phyloP scores from a whole-genome alignment of 2,113 vertebrate genomes.

The Cebidichthys violaceus region DNA sequence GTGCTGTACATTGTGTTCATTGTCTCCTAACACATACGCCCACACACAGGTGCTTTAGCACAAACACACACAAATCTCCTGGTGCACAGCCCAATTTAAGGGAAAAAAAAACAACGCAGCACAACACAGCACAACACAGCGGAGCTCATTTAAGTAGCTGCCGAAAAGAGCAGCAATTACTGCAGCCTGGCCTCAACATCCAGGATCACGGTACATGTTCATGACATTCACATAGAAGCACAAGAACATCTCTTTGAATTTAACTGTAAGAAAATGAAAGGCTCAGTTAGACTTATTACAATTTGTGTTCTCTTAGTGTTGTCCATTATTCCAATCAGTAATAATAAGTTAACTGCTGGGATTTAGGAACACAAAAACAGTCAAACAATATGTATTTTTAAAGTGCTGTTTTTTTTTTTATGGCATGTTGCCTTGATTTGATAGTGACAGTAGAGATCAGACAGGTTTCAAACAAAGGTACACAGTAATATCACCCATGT shows the following conservation, averaged over 20 bases:
- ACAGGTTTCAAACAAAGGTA: neutral
- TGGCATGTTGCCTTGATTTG: neutral
- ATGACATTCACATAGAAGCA: neutral
- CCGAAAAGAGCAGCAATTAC: neutral
- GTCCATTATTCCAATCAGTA: neutral
- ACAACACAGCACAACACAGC: neutral
- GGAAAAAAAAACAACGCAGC: neutral
- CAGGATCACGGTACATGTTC: neutral
- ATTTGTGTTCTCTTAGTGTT: neutral
- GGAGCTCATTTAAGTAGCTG: neutral
- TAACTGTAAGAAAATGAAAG: neutral
- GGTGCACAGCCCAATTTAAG: conserved; percentile 5
- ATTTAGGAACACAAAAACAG: neutral
- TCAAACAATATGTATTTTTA: neutral
- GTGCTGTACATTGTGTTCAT: conserved; percentile 15
- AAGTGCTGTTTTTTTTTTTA: neutral
- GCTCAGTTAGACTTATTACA: neutral
- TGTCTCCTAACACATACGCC: neutral
- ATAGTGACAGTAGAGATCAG: neutral
- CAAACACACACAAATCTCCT: conserved; percentile 6
- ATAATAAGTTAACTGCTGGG: neutral
- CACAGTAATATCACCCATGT: neutral
- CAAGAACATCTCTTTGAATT: neutral
- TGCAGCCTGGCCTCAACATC: neutral
- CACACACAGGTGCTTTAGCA: neutral